phyloP scores from a whole-genome alignment of 2,797 vertebrate genomes.

The Molothrus aeneus region DNA sequence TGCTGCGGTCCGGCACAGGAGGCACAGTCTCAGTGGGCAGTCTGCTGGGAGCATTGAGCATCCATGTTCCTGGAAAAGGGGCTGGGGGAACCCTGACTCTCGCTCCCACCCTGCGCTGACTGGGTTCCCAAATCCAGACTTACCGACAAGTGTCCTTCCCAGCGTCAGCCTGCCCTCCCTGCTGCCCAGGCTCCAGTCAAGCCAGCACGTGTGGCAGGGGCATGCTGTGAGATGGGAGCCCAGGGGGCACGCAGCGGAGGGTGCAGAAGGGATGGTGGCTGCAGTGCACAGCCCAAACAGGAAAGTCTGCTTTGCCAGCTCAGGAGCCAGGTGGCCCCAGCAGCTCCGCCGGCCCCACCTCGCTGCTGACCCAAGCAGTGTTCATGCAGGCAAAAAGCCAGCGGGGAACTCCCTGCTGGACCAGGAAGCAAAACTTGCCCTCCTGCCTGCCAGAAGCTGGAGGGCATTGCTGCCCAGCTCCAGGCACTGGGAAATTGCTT shows the following conservation, averaged over 20 bases:
- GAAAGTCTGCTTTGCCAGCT: conserved; percentile 63
- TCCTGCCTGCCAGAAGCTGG: neutral
- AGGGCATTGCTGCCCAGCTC: neutral
- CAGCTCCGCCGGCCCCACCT: conserved; percentile 5
- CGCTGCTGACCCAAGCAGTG: neutral
- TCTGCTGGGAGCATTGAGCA: neutral
- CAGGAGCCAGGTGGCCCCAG: conserved; percentile 7
- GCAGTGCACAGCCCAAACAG: neutral
- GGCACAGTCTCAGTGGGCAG: neutral
- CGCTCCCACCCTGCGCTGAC: neutral
- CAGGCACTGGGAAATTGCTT: neutral
- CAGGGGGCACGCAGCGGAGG: accelerated
- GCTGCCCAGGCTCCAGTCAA: neutral
- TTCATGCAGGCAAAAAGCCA: conserved; percentile 9
- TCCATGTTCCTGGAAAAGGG: neutral
- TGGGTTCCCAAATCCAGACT: neutral
- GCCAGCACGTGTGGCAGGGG: accelerated
- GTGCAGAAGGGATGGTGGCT: neutral
- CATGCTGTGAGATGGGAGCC: neutral
- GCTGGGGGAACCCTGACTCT: neutral
- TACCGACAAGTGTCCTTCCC: neutral
- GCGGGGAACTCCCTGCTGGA: conserved; percentile 39
- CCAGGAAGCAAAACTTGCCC: conserved; percentile 35
- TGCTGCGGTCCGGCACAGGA: neutral
- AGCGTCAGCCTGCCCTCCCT: neutral